phyloP scores from a whole-genome alignment of 2,888 invertebrate genomes.

The Watsonalla cultraria region DNA sequence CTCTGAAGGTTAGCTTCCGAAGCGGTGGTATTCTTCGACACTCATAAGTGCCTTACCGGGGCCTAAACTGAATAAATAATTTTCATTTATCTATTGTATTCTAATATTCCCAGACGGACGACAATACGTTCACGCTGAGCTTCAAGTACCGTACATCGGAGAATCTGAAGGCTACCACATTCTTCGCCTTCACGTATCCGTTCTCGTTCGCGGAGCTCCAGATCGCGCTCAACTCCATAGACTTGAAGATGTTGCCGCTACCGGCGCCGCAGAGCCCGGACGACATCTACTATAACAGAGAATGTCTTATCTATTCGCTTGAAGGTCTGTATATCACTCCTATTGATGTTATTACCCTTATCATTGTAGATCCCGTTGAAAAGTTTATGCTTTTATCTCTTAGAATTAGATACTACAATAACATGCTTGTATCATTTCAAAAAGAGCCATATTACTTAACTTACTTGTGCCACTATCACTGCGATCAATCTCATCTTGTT shows the following conservation, averaged over 20 bases:
- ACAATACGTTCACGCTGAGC: conserved; percentile 85
- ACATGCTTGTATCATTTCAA: too few relatives aligned
- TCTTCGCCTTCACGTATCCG: conserved; percentile 95
- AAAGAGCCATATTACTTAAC: too few relatives aligned
- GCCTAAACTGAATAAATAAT: too few relatives aligned
- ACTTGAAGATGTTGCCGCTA: conserved; percentile 76
- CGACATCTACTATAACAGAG: conserved; percentile 91
- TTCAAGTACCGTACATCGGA: conserved; percentile 86
- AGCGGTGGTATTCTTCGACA: too few relatives aligned
- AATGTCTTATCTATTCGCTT: conserved; percentile 87
- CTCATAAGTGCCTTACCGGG: too few relatives aligned
- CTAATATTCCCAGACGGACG: conserved; percentile 77
- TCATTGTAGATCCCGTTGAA: conserved; percentile 9
- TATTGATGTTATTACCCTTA: conserved; percentile 18
- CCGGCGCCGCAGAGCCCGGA: conserved; percentile 63
- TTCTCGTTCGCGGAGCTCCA: conserved; percentile 91
- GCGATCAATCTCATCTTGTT: too few relatives aligned
- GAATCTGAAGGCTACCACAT: conserved; percentile 84
- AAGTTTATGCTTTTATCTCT: too few relatives aligned
- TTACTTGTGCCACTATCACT: too few relatives aligned
- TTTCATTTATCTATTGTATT: background rate
- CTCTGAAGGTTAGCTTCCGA: too few relatives aligned
- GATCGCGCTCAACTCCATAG: conserved; percentile 83
- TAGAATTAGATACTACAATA: too few relatives aligned
- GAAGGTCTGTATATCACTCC: conserved; percentile 71